Conservation (phyloP, 2,113 vertebrate species). For the Rhinolophus ferrumequinum region DNA sequence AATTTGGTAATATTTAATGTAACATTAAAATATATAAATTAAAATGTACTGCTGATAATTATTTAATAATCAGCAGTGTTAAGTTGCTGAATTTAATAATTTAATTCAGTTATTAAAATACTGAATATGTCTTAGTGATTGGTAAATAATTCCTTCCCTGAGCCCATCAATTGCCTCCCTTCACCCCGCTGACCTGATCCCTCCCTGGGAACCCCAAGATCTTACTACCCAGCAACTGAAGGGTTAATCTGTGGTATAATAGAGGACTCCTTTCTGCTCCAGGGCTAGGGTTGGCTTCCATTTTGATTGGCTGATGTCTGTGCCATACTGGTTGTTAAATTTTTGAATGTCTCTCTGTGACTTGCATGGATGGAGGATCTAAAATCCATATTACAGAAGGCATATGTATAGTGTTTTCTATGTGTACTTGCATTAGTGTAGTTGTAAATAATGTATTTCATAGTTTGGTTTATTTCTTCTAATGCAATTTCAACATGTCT, state of each 20-base stretch:
- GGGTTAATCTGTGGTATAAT: not conserved
- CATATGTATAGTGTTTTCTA: not conserved
- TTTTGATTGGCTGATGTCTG: not conserved
- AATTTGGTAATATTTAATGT: not conserved
- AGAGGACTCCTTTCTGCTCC: not conserved
- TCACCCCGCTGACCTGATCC: not conserved
- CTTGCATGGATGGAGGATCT: constrained; percentile 38
- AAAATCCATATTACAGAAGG: constrained; percentile 2
- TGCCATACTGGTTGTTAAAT: constrained; percentile 4
- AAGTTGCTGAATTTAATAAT: too few relatives aligned
- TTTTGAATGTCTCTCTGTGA: not conserved
- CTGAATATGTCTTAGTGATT: not conserved
- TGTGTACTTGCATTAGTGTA: not conserved
- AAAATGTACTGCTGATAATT: not conserved
- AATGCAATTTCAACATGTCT: constrained; percentile 25
- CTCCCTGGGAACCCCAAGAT: not conserved
- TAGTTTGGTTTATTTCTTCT: constrained; percentile 12
- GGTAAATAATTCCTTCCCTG: not conserved
- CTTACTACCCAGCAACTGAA: not conserved
- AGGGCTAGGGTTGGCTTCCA: not conserved
- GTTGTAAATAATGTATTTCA: constrained; percentile 23
- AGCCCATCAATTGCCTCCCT: not conserved
- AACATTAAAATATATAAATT: not conserved
- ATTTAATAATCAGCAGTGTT: constrained; percentile 9
- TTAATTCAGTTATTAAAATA: constrained; percentile 5